Base-by-base conservation (phyloP, 2,888 invertebrate species). In the Aleiodes alternator region DNA sequence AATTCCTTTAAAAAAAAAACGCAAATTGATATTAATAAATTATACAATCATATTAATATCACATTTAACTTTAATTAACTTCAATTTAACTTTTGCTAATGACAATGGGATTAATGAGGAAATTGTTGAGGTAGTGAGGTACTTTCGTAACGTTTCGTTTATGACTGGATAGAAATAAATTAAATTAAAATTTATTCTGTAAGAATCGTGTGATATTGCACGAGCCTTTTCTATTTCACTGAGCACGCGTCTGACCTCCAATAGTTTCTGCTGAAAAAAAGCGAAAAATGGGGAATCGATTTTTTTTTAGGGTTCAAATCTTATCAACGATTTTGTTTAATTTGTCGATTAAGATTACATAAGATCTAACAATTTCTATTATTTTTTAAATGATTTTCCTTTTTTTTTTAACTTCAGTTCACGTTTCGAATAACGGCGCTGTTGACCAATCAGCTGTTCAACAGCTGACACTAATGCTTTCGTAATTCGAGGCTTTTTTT, bases 391-490 rank as follows among this genome's bases (percentile, higher is more conserved):
- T 43, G 11, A 43, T 38, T 23, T 56, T 11, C 3, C 4, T 4
- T 9, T 11, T 3, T 6, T 12, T 57, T 57, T 11, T 11, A 4
- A 4, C 2, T 29, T 2, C 11, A 29, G 9, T 56, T 57, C 14
- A 61, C 38, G 11, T 38, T 38, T 61, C 7, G 4, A 61, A 8
- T 31, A 34, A 38, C 7, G 34, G 61, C 38, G 38, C 38, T 61
- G 38, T n/a, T 8, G 38, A 5, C 53, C 23, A 50, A 51, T 57
- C 71, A 71, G 71, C 71, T 71, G 71, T 59, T 71, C 48, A 59
- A 71, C 71, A 71, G 71, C 71, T 71, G 71, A 71, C 31, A 31
- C 57, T 43, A 31, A 29, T 50, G 71, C 38, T 61, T 56, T 56
- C 23, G 16, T 14, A 61, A n/a, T 23, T 14, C 34, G n/a, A 11